Conservation (phyloP, 1,140 invertebrate species). For the Sarcophaga peregrina region DNA sequence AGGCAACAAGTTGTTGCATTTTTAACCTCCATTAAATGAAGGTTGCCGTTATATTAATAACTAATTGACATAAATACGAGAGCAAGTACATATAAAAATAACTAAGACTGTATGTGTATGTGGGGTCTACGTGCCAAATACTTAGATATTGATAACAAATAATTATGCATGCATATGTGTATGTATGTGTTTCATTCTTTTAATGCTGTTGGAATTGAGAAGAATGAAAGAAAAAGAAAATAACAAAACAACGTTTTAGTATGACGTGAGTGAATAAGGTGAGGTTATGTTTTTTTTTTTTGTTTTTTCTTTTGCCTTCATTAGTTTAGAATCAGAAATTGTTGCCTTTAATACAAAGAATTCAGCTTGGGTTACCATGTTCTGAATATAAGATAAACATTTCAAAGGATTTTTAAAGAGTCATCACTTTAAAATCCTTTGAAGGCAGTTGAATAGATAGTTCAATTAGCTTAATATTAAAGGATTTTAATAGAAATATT, state of each 20-base stretch:
- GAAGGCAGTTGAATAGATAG: no score
- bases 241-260: no score
- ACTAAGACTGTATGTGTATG: background rate
- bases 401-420: background rate
- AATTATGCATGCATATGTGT: background rate
- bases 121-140: background rate
- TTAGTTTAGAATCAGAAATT: background rate
- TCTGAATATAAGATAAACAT: background rate
- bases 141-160: conserved; percentile 14
- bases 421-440: no score
- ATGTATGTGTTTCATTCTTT: no score
- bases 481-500: no score
- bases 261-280: background rate
- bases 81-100: background rate
- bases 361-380: background rate
- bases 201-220: no score
- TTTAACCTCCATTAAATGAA: conserved; percentile 18
- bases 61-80: background rate
- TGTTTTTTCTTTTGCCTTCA: background rate
- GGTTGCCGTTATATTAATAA: background rate
- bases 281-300: background rate
- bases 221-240: no score
- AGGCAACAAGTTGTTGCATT: conserved; percentile 26
- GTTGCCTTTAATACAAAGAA: background rate
- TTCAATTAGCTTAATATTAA: no score